Percentiles rank a stretch among this genome's conserved stretches.
phyloP scores from a whole-genome alignment of 2,888 invertebrate species.

The Cactoblastis cactorum region DNA sequence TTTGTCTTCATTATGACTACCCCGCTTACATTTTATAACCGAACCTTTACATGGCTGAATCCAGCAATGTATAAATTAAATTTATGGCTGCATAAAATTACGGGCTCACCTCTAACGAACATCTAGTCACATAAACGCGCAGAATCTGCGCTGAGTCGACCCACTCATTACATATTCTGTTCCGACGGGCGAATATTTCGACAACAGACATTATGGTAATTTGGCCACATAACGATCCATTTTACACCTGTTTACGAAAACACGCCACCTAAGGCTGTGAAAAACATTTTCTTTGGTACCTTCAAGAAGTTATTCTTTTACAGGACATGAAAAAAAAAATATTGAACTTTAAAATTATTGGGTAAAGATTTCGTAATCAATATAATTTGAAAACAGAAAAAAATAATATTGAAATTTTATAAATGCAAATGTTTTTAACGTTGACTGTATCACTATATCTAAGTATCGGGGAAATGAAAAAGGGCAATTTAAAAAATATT shows the following conservation, averaged over 20 bases:
- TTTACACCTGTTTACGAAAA: conserved; percentile 75
- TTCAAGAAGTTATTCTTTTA: neutral
- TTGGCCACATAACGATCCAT: conserved; percentile 64
- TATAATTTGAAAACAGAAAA: too few relatives aligned
- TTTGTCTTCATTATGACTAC: conserved; percentile 50
- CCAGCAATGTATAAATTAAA: conserved; percentile 48
- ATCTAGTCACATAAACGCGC: conserved; percentile 54
- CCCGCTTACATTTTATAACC: conserved; percentile 15
- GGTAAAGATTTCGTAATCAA: too few relatives aligned
- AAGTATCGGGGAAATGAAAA: too few relatives aligned
- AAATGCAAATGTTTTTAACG: too few relatives aligned
- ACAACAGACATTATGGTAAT: conserved; percentile 76
- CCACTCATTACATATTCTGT: conserved; percentile 68
- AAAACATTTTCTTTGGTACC: conserved; percentile 42
- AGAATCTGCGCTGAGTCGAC: conserved; percentile 57
- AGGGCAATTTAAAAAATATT: too few relatives aligned
- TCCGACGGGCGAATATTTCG: conserved; percentile 68
- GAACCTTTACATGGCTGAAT: conserved; percentile 23
- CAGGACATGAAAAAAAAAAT: too few relatives aligned
- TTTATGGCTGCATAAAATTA: conserved; percentile 59
- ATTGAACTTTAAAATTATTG: too few relatives aligned
- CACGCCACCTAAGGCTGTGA: conserved; percentile 57
- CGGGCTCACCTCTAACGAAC: conserved; percentile 54
- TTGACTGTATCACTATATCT: too few relatives aligned
- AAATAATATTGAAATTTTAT: too few relatives aligned